Conservation (phyloP, 2,888 invertebrate genomes). For the Pseudoips prasinana region DNA sequence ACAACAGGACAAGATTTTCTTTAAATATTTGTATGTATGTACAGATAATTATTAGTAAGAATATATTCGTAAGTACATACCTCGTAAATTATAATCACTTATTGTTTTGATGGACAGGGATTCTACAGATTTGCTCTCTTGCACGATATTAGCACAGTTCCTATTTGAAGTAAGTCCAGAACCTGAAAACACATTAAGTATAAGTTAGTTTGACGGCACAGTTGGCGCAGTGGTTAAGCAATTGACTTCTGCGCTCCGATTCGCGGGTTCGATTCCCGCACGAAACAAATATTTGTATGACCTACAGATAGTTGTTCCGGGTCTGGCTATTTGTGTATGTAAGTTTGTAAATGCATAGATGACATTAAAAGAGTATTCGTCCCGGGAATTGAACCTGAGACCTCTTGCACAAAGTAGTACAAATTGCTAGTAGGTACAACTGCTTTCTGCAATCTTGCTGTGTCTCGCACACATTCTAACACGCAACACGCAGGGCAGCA, state of each 20-base stretch:
- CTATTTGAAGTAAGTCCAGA: slow-evolving; percentile 2
- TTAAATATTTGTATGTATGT: neutral
- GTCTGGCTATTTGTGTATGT: no score
- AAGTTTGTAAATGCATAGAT: no score
- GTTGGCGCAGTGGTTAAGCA: neutral
- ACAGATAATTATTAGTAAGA: neutral
- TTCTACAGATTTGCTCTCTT: neutral
- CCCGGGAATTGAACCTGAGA: no score
- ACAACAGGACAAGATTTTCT: neutral
- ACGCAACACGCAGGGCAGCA: neutral
- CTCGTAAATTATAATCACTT: neutral
- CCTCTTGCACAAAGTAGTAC: no score
- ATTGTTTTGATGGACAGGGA: neutral
- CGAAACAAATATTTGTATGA: no score
- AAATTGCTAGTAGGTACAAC: neutral
- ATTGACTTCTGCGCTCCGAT: neutral
- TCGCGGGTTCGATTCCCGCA: no score
- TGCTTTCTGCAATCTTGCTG: neutral
- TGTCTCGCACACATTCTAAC: neutral
- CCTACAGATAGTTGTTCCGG: no score
- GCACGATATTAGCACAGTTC: neutral
- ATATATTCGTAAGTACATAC: neutral
- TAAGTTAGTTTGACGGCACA: neutral
- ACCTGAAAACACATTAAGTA: slow-evolving; percentile 1
- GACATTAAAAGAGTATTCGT: no score